Base-by-base conservation (phyloP, 2,797 vertebrate genomes). In the Sciurus vulgaris region DNA sequence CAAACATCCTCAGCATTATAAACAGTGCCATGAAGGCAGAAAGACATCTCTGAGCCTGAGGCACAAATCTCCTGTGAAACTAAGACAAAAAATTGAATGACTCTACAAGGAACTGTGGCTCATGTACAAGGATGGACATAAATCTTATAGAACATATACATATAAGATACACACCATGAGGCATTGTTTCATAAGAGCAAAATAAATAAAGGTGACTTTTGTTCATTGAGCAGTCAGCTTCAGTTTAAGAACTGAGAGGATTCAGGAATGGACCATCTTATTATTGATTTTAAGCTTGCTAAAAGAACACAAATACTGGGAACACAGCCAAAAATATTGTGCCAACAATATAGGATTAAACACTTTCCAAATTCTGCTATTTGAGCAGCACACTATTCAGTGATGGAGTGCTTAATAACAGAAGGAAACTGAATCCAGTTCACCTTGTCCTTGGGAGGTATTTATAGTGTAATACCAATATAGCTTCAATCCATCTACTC, bases 1-100 rank as follows among this genome's bases (percentile, higher is more conserved):
- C 93, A 97, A 96, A 97, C 89, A 97, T 92, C 89, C 61, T 97
- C 95, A 88, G 38, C 88, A 76, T 97, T 97, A 74, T 93, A 98
- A 97, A 94, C 92, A 97, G 84, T 90, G 90, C 92, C 93, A 90
- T 76, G 11, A 44, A 97, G 78, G 92, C 89, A 97, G 44, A 3
- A 26, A 72, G 96, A 87, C 96, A 81, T 72, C 96, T 63, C 94
- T 98, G 95, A 96, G 94, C 94, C 94, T 73, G 79, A 91, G 93
- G 95, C 91, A 98, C 69, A 96, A 41, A 92, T 93, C 97, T 93
- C 92, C 96, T 95, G 33, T 93, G 65, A 65, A 94, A 94, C 88
- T 56, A 86, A 63, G 56, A 47, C 72, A 63, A 81, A 89, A 89
- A 30, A 74, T 10, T 35, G 63, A 94, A 61, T 11, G 5, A 0